A percentile compares a stretch with the other conserved stretches of the same genome.
phyloP scores from a whole-genome alignment of 2,888 invertebrate species.

The Zele albiditarsus region DNA sequence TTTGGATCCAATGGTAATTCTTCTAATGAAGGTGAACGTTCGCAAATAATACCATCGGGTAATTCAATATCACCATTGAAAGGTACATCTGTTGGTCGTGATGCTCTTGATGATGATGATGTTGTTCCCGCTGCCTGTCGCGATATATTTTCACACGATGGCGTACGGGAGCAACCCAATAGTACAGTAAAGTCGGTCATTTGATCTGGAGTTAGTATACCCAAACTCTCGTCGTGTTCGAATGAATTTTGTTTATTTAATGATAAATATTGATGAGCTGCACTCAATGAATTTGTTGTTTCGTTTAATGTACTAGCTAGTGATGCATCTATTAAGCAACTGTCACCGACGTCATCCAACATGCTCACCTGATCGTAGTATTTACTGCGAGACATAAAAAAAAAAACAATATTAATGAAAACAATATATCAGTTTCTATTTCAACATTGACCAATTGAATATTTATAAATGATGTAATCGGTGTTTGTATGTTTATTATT shows the following conservation, averaged over 20 bases:
- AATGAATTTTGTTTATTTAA: slow-evolving; percentile 85
- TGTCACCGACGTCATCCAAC: slow-evolving; percentile 62
- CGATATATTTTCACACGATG: slow-evolving; percentile 78
- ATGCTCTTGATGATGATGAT: slow-evolving; percentile 57
- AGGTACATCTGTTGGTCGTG: slow-evolving; percentile 59
- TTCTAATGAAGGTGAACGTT: slow-evolving; percentile 89
- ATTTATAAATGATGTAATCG: neutral
- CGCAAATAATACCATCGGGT: slow-evolving; percentile 72
- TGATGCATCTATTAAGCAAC: slow-evolving; percentile 58
- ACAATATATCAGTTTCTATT: neutral
- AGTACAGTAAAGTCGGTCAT: slow-evolving; percentile 82
- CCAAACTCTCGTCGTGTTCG: slow-evolving; percentile 87
- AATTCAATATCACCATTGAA: slow-evolving; percentile 36
- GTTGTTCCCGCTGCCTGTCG: slow-evolving; percentile 58
- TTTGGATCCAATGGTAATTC: slow-evolving; percentile 78
- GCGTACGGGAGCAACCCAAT: slow-evolving; percentile 79
- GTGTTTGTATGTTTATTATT: neutral
- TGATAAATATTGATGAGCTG: slow-evolving; percentile 65
- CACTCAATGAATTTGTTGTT: slow-evolving; percentile 42
- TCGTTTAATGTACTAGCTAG: slow-evolving; percentile 43
- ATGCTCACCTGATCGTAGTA: slow-evolving; percentile 61
- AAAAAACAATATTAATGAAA: neutral
- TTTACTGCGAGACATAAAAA: slow-evolving; percentile 45
- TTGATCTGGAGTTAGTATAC: slow-evolving; percentile 91
- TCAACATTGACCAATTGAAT: neutral